phyloP scores from a whole-genome alignment of 2,113 vertebrate genomes.

The Mirza zaza region DNA sequence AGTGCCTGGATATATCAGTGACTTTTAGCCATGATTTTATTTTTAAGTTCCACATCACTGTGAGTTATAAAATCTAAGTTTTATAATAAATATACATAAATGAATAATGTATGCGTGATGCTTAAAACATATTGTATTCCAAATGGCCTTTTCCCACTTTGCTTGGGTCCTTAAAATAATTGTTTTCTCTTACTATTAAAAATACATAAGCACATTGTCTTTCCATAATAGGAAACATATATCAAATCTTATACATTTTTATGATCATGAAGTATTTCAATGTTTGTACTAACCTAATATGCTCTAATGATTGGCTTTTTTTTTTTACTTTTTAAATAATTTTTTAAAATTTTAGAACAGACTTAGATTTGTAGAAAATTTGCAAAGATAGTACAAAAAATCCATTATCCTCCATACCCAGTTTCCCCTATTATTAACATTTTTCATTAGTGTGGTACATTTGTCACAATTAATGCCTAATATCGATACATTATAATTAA shows the following conservation, averaged over 20 bases:
- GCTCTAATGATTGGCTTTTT: neutral
- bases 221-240: neutral
- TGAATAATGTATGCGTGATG: neutral
- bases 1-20: neutral
- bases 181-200: neutral
- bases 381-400: neutral
- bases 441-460: neutral
- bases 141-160: neutral
- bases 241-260: neutral
- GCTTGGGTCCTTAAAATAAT: neutral
- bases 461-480: neutral
- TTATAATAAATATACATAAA: neutral
- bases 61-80: neutral
- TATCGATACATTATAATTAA: neutral
- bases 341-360: neutral
- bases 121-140: neutral
- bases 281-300: neutral
- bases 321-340: neutral
- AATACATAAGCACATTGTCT: neutral
- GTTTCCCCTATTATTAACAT: neutral
- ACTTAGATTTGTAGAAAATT: neutral
- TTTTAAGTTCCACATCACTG: neutral
- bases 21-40: neutral
- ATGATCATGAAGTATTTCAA: neutral
- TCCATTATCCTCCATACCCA: neutral